These are phyloP conservation scores for Metridium senile DNA, from an alignment of 92 coral and sea anemone species.

Conservation along the genomic window DNA sequence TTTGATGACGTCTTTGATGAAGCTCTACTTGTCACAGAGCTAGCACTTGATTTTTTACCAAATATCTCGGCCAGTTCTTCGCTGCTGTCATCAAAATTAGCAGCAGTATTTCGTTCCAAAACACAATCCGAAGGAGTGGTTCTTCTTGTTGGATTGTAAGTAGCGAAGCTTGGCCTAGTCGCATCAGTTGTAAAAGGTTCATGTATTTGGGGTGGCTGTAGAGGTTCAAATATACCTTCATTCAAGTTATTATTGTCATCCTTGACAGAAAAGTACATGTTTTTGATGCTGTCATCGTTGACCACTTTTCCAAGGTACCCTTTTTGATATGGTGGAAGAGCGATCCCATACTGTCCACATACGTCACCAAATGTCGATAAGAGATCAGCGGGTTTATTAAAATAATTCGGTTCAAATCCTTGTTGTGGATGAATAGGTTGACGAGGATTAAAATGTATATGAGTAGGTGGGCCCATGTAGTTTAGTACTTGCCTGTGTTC, in stretches of 20 bases:
- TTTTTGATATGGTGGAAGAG: not conserved
- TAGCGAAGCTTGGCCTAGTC: not conserved
- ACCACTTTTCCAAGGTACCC: not conserved
- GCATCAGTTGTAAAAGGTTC: not conserved
- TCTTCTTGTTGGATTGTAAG: slow-evolving; percentile 1
- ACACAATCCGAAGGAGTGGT: slow-evolving; percentile 6
- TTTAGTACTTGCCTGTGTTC: slow-evolving; percentile 17
- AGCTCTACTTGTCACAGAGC: not conserved
- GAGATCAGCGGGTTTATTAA: not conserved
- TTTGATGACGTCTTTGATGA: slow-evolving; percentile 19
- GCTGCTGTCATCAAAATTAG: slow-evolving; percentile 27
- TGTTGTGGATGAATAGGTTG: not conserved
- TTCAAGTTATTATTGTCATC: not conserved
- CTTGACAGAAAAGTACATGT: not conserved
- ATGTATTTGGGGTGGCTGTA: not conserved
- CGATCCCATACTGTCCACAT: slow-evolving; percentile 9
- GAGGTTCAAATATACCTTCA: not conserved
- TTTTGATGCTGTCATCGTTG: not conserved
- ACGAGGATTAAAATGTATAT: not conserved
- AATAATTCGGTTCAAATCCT: not conserved
- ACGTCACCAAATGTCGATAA: not conserved
- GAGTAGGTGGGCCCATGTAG: slow-evolving; percentile 11
- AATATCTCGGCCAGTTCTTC: slow-evolving; percentile 46
- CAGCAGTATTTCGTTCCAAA: slow-evolving; percentile 22
- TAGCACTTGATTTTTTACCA: not conserved